Conservation (phyloP, 2,888 invertebrate genomes). For the Salpingus planirostris region DNA sequence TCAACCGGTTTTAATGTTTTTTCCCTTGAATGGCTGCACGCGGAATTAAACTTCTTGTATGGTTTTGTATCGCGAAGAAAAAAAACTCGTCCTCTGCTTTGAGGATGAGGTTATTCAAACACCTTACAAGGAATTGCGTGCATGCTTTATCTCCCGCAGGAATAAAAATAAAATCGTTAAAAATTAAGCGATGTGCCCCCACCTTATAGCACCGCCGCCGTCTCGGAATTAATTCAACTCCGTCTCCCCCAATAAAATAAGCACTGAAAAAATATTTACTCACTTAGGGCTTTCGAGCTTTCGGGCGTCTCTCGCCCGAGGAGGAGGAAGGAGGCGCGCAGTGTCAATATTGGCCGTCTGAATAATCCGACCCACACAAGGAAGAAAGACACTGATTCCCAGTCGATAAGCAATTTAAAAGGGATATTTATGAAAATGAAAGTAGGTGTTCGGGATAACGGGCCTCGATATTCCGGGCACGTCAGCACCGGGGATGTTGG, state of each 20-base stretch:
- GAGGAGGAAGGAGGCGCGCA: constrained; percentile 6
- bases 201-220: not conserved
- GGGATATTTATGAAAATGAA: constrained; percentile 37
- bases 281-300: constrained; percentile 7
- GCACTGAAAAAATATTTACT: constrained; percentile 14
- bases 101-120: constrained; percentile 1
- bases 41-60: not conserved
- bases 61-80: constrained; percentile 6
- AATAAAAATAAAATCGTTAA: constrained; percentile 11
- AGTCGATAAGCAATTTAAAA: constrained; percentile 35
- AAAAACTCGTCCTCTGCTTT: too few species aligned
- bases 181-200: constrained; percentile 10
- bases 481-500: constrained; percentile 25
- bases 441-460: constrained; percentile 31
- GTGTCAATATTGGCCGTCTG: constrained; percentile 21
- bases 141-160: constrained; percentile 7
- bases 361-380: constrained; percentile 16
- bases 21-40: not conserved
- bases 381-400: constrained; percentile 24
- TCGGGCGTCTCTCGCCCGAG: constrained; percentile 6
- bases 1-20: constrained; percentile 12
- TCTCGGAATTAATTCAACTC: constrained; percentile 12
- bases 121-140: constrained; percentile 1
- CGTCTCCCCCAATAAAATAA: constrained; percentile 8
- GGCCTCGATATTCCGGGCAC: constrained; percentile 30